Evolutionary conservation across 2,113 vertebrate species (phyloP).

Genomic region (Eptesicus fuscus): DNA sequence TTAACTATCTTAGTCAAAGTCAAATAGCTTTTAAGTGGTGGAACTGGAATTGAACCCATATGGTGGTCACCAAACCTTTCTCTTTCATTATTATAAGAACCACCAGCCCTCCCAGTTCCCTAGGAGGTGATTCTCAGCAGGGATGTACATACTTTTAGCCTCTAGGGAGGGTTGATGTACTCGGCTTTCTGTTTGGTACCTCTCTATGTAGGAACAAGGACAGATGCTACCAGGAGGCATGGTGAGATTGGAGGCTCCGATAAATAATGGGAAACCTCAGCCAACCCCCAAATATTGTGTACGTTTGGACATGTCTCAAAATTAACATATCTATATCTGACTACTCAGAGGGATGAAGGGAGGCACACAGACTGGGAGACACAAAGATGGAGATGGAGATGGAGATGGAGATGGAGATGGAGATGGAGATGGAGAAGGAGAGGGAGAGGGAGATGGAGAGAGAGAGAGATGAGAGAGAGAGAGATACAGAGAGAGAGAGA

Average conservation of each 20-base stretch:
- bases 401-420: too few species aligned
- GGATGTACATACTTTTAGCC: not conserved
- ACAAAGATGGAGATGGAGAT: not conserved
- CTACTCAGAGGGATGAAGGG: not conserved
- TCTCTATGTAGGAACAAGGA: not conserved
- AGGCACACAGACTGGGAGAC: not conserved
- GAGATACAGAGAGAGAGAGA: accelerated
- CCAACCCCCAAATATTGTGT: not conserved
- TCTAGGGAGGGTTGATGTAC: not conserved
- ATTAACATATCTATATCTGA: not conserved
- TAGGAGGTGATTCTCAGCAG: not conserved
- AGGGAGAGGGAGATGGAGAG: accelerated
- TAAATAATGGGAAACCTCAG: not conserved
- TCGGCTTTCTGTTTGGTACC: not conserved
- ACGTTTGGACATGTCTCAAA: not conserved
- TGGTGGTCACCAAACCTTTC: not conserved
- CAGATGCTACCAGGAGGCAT: not conserved
- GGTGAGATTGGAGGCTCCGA: not conserved
- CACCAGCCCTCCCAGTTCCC: not conserved
- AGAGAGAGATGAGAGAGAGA: too few species aligned
- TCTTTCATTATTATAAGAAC: not conserved
- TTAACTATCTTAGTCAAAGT: not conserved
- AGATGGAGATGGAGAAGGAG: too few species aligned
- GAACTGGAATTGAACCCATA: not conserved
- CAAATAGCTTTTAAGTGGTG: not conserved